Evolutionary conservation across 1,140 invertebrate genomes (phyloP), one percentile per base, ranked within the genome.

Genomic region (Amyelois transitella): DNA sequence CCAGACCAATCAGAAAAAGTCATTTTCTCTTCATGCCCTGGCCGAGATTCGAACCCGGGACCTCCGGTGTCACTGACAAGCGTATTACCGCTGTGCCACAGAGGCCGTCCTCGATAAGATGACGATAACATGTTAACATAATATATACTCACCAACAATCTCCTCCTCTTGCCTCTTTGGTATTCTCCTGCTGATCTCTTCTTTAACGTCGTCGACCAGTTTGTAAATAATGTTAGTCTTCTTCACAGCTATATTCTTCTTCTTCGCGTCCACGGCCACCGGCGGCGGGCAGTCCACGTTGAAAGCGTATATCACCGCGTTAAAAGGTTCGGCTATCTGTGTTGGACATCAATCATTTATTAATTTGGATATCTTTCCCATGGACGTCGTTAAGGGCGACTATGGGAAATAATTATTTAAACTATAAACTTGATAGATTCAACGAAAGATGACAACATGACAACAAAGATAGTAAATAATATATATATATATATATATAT

Each of bases 141-240:
- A 38, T n/a, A n/a, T 14, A n/a, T 19, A 94, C 91, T 60, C 80
- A 95, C 94, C 96, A 58, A 96, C 60, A 38, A 93, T 56, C 75
- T 97, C 93, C 85, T 98, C 96, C 17, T 92, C 90, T 56, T 94
- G 90, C 44, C 91, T 72, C 17, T 82, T 60, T 0, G 96, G 96
- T 65, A 99, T 86, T 70, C 90, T 88, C n/a, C 78, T 87, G 65
- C 90, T 94, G 17, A 99, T 91, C 83, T 96, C 93, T 49, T 91
- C 88, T 75, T 96, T 96, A 0, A 99, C 72, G 85, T 97, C 94
- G 76, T 98, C 96, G 7, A 99, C 91, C 38, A 99, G 86, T 68
- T 94, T 94, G 84, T 99, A 99, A 62, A 99, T 98, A 7, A 99
- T 91, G 84, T 97, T 98, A 78, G 93, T 92, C 28, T 89, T 64